Percentiles rank a stretch among this genome's conserved stretches.
Evolutionary conservation across 2,113 vertebrate species (phyloP).

Genomic region (Rhinolophus ferrumequinum): DNA sequence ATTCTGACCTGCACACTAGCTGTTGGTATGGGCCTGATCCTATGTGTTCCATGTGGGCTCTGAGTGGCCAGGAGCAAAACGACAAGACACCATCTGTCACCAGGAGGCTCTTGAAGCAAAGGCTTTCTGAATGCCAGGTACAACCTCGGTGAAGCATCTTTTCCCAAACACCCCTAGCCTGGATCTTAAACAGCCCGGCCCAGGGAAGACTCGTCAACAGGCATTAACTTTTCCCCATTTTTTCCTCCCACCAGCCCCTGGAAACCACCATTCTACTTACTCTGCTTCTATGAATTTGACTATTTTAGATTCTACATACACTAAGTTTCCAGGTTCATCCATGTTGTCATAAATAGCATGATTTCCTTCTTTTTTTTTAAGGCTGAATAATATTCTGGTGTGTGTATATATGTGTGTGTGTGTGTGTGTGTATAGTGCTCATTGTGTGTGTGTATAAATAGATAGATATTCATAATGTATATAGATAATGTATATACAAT

Average conservation of each 20-base stretch:
- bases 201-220: neutral
- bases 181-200: neutral
- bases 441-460: neutral
- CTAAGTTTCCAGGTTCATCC: neutral
- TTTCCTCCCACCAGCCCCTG: neutral
- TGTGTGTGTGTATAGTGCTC: neutral
- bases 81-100: neutral
- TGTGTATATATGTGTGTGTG: neutral
- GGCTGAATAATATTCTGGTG: neutral
- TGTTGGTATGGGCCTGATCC: neutral
- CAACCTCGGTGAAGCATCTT: neutral
- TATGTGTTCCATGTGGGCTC: neutral
- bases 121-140: neutral
- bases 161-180: neutral
- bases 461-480: neutral
- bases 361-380: constrained; percentile 18
- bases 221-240: neutral
- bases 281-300: neutral
- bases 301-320: neutral
- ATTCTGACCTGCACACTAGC: neutral
- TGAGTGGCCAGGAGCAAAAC: neutral
- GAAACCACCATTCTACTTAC: neutral
- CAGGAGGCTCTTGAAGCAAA: neutral
- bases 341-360: neutral
- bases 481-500: neutral